Conservation (phyloP, 2,888 invertebrate genomes). For the Plutella xylostella region DNA sequence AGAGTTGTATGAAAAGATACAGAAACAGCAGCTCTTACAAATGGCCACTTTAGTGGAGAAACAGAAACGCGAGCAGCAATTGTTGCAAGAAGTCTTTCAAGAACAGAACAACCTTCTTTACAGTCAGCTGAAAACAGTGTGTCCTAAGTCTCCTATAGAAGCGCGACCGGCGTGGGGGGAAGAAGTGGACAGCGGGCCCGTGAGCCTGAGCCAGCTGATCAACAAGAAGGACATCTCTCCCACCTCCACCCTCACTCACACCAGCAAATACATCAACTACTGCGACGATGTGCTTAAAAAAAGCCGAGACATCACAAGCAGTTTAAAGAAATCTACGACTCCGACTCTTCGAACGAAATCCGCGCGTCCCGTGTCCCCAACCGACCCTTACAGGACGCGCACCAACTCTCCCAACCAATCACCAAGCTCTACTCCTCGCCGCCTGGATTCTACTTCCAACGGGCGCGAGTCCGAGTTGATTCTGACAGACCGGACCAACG, state of each 20-base stretch:
- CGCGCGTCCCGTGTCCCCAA: constrained; percentile 17
- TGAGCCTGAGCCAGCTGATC: constrained; percentile 55
- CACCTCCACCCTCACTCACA: constrained; percentile 38
- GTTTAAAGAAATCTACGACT: constrained; percentile 28
- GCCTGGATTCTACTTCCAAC: constrained; percentile 43
- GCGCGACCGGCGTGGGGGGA: constrained; percentile 50
- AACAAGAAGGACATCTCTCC: constrained; percentile 36
- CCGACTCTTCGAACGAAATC: not conserved
- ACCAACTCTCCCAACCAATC: constrained; percentile 34
- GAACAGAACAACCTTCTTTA: constrained; percentile 73
- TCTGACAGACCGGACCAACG: constrained; percentile 58
- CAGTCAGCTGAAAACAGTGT: constrained; percentile 54
- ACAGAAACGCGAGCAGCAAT: constrained; percentile 73
- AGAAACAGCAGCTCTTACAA: constrained; percentile 74
- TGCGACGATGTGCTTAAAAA: constrained; percentile 46
- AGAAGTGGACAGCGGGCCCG: constrained; percentile 40
- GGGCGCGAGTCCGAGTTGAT: constrained; percentile 45
- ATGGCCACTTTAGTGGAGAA: constrained; percentile 72
- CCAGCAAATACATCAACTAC: constrained; percentile 41
- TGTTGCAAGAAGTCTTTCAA: constrained; percentile 74
- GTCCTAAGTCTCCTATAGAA: constrained; percentile 45
- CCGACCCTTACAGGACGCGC: constrained; percentile 31
- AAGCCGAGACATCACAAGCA: constrained; percentile 44
- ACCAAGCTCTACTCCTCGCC: constrained; percentile 26
- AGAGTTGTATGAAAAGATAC: constrained; percentile 63